phyloP scores from a whole-genome alignment of 2,113 vertebrate species.

The Cyphomyrus plagiostoma region DNA sequence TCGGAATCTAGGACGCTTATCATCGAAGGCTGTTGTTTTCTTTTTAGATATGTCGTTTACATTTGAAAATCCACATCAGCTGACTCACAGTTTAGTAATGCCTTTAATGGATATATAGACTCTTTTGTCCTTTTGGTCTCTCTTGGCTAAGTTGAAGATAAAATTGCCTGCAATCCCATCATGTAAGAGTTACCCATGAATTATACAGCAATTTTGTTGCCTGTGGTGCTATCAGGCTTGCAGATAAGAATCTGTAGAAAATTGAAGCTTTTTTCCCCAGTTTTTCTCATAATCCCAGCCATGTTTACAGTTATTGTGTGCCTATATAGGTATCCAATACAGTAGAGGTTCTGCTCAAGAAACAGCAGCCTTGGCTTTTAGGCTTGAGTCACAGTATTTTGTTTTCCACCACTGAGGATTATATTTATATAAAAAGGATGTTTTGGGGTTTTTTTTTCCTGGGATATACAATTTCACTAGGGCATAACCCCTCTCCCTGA shows the following conservation, averaged over 20 bases:
- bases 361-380: neutral
- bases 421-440: slow-evolving; percentile 8
- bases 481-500: neutral
- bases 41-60: neutral
- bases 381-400: neutral
- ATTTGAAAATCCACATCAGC: neutral
- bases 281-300: neutral
- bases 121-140: neutral
- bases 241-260: neutral
- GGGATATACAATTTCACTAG: neutral
- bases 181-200: neutral
- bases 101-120: neutral
- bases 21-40: neutral
- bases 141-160: neutral
- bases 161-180: neutral
- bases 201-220: neutral
- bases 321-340: neutral
- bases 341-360: neutral
- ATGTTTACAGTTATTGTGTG: neutral
- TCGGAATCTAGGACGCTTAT: neutral
- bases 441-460: neutral
- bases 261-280: neutral
- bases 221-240: neutral
- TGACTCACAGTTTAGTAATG: neutral
- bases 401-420: neutral